Percentiles rank a stretch among this genome's conserved stretches.
Conservation (phyloP, 35 echinoderm and acorn worm genomes). For the Lytechinus variegatus region DNA sequence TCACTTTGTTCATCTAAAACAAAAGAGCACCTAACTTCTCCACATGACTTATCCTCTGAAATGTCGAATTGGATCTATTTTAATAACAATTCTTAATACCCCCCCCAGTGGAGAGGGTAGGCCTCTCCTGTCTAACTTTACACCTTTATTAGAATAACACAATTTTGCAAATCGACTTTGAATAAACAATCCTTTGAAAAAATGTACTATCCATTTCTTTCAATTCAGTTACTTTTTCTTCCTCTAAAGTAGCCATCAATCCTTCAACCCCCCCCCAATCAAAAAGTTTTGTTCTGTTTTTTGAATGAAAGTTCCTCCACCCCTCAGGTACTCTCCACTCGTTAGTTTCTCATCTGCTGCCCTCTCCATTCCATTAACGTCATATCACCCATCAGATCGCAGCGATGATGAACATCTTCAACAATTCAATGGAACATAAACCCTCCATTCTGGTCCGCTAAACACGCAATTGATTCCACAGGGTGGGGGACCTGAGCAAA, state of each 20-base stretch:
- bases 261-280: neutral
- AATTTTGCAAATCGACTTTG: too few species aligned
- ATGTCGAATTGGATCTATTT: neutral
- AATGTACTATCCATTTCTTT: neutral
- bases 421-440: neutral
- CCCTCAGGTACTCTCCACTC: neutral
- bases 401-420: neutral
- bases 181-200: neutral
- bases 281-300: neutral
- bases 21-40: too few species aligned
- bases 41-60: neutral
- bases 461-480: neutral
- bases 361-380: neutral
- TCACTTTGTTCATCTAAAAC: too few species aligned
- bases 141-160: neutral
- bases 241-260: neutral
- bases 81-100: too few species aligned
- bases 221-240: neutral
- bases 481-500: neutral
- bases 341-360: neutral
- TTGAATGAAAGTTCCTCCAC: neutral
- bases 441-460: neutral
- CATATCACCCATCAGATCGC: neutral
- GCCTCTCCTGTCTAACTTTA: neutral
- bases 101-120: neutral